Evolutionary conservation across 2,797 vertebrate species (phyloP).

Genomic region (Manis javanica): DNA sequence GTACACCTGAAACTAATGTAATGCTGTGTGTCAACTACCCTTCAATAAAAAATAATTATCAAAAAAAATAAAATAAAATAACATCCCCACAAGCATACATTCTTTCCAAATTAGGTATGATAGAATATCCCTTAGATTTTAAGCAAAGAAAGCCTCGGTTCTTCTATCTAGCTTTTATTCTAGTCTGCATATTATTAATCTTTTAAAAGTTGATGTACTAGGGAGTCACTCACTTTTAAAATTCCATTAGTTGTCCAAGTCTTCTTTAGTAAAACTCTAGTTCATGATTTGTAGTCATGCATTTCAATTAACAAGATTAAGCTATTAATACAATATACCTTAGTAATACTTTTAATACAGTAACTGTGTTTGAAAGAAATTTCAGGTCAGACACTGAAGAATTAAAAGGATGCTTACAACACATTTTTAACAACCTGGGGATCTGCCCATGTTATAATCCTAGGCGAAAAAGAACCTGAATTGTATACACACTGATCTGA

Average conservation of each 20-base stretch:
- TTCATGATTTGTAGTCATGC: background rate
- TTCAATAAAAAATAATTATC: no score
- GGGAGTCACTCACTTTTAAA: background rate
- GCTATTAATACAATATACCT: background rate
- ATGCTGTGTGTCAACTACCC: no score
- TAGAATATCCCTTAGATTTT: no score
- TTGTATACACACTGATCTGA: background rate
- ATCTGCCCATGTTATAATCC: background rate
- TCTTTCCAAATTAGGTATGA: no score
- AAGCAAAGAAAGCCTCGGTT: no score
- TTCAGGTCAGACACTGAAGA: background rate
- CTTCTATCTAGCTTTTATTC: slow-evolving; percentile 47
- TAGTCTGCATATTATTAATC: background rate
- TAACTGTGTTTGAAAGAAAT: background rate
- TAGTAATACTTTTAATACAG: background rate
- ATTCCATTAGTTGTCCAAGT: background rate
- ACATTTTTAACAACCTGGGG: slow-evolving; percentile 28
- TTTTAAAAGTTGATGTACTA: background rate
- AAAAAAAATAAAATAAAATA: no score
- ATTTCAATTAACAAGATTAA: slow-evolving; percentile 20
- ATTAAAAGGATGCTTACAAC: background rate
- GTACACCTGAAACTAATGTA: no score
- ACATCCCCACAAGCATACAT: no score
- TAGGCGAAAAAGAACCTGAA: background rate
- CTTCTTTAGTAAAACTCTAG: background rate